Conservation (phyloP, 1,140 invertebrate species). For the Cotesia glomerata region DNA sequence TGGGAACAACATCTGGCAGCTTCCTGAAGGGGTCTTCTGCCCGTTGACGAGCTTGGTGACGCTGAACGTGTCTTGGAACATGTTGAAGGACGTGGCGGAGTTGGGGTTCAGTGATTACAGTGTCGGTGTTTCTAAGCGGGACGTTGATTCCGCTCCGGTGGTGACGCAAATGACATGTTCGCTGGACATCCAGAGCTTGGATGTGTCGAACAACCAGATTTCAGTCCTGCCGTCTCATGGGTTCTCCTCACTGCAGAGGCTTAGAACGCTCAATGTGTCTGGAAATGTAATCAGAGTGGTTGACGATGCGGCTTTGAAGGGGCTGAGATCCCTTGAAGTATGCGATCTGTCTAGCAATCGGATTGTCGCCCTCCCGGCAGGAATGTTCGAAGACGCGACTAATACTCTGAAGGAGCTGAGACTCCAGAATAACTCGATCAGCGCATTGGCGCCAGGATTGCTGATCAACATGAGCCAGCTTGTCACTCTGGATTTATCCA, state of each 20-base stretch:
- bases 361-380: slow-evolving; percentile 84
- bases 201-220: slow-evolving; percentile 86
- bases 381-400: slow-evolving; percentile 79
- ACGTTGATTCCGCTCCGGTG: slow-evolving; percentile 5
- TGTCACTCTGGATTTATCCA: slow-evolving; percentile 83
- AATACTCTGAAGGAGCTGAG: slow-evolving; percentile 84
- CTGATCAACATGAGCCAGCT: slow-evolving; percentile 86
- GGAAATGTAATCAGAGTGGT: slow-evolving; percentile 87
- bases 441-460: slow-evolving; percentile 77
- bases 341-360: slow-evolving; percentile 87
- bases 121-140: slow-evolving; percentile 36
- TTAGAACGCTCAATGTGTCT: slow-evolving; percentile 79
- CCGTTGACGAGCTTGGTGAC: slow-evolving; percentile 76
- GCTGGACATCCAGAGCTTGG: slow-evolving; percentile 80
- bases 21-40: slow-evolving; percentile 86
- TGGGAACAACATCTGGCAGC: slow-evolving; percentile 86
- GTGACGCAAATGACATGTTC: slow-evolving; percentile 67
- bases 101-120: slow-evolving; percentile 72
- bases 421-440: slow-evolving; percentile 87
- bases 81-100: slow-evolving; percentile 82
- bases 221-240: slow-evolving; percentile 79
- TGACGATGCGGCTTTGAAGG: slow-evolving; percentile 79
- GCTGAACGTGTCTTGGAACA: slow-evolving; percentile 84
- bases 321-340: slow-evolving; percentile 78
- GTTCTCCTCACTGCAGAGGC: slow-evolving; percentile 75